These are phyloP conservation scores for Chiloscyllium plagiosum DNA, from an alignment of 2,113 vertebrate genomes.

Conservation along the genomic window DNA sequence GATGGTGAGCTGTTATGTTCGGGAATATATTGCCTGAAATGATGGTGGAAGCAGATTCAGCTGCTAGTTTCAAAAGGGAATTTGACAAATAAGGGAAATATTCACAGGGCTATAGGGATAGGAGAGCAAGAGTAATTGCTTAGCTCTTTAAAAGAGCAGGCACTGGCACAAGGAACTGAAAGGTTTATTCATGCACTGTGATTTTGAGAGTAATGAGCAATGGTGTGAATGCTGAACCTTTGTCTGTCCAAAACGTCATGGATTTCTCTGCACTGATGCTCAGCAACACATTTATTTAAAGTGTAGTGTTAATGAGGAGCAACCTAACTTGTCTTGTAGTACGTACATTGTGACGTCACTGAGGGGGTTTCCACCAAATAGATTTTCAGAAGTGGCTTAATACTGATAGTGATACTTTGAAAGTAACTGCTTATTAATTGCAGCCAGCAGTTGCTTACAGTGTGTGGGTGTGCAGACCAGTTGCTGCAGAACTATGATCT, in stretches of 20 bases:
- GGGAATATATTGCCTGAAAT: background rate
- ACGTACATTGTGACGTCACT: background rate
- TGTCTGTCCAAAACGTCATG: background rate
- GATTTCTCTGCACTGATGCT: background rate
- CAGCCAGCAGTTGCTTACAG: background rate
- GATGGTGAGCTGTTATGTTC: background rate
- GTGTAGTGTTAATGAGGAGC: background rate
- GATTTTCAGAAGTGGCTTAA: constrained; percentile 7
- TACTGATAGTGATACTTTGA: background rate
- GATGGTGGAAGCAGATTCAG: background rate
- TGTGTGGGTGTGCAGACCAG: background rate
- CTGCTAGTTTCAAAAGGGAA: background rate
- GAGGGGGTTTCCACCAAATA: constrained; percentile 25
- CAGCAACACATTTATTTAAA: background rate
- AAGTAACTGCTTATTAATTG: constrained; percentile 22
- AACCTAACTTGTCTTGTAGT: background rate
- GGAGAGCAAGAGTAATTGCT: background rate
- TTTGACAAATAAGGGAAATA: background rate
- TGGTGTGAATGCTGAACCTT: background rate
- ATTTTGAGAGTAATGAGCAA: background rate
- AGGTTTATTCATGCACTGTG: background rate
- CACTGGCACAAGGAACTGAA: background rate
- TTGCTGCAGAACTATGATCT: background rate
- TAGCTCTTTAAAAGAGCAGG: background rate
- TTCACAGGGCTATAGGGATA: background rate